phyloP scores from a whole-genome alignment of 35 echinoderm and acorn worm species.

The Patiria miniata region DNA sequence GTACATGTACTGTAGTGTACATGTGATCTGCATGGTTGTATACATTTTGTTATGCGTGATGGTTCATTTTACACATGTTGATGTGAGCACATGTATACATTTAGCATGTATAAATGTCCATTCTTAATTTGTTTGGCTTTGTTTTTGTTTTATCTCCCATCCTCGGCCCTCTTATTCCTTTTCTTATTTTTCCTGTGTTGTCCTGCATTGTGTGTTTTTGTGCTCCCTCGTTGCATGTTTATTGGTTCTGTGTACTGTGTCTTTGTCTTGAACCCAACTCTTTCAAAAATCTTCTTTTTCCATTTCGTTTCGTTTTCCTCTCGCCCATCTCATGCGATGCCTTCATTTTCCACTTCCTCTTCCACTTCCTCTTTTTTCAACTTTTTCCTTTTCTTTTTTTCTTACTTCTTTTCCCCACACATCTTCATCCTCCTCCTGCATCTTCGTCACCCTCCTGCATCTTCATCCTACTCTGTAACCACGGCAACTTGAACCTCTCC shows the following conservation, averaged over 20 bases:
- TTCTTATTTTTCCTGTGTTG: neutral
- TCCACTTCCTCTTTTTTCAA: neutral
- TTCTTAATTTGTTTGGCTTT: neutral
- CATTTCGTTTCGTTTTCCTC: neutral
- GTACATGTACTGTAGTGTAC: too few relatives aligned
- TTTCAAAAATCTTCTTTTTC: neutral
- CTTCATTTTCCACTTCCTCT: neutral
- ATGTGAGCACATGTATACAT: too few relatives aligned
- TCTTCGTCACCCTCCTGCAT: neutral
- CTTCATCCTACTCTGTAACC: too few relatives aligned
- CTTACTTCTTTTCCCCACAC: neutral
- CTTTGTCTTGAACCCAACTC: neutral
- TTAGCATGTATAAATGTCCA: neutral
- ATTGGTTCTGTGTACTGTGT: neutral
- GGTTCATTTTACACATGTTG: too few relatives aligned
- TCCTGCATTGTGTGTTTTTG: constrained; percentile 1
- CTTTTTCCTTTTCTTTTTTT: neutral
- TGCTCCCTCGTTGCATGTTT: constrained; percentile 15
- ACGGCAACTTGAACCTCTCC: too few relatives aligned
- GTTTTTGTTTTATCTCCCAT: neutral
- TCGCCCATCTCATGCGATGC: too few relatives aligned
- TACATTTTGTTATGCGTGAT: too few relatives aligned
- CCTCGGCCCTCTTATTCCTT: neutral
- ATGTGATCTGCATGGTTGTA: too few relatives aligned
- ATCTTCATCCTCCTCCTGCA: neutral